phyloP scores from a whole-genome alignment of 2,113 vertebrate genomes.

The Mormyrus iriodes region DNA sequence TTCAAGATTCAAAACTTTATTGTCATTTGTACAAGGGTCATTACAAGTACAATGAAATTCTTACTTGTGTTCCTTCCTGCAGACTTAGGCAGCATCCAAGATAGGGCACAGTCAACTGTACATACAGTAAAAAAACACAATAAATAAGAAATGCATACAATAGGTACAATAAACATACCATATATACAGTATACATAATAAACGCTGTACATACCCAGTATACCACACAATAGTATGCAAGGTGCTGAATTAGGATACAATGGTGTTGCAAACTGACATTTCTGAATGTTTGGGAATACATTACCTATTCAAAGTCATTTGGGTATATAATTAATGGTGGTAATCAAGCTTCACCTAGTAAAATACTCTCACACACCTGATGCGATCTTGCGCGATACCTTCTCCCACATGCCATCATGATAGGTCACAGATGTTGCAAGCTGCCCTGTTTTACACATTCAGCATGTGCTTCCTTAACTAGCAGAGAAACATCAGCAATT shows the following conservation, averaged over 20 bases:
- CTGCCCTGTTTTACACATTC: not conserved
- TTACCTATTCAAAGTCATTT: not conserved
- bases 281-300: not conserved
- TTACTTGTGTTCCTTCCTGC: too few species aligned
- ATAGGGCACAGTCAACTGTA: not conserved
- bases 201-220: not conserved
- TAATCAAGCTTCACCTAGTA: not conserved
- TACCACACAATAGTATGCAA: not conserved
- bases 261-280: not conserved
- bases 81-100: not conserved
- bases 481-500: not conserved
- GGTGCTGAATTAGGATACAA: not conserved
- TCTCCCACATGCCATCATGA: not conserved
- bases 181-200: not conserved
- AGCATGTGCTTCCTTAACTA: not conserved
- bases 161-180: not conserved
- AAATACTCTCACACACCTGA: not conserved
- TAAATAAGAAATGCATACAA: not conserved
- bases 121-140: not conserved
- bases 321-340: not conserved
- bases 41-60: not conserved
- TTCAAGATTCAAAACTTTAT: not conserved
- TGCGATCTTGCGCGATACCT: not conserved
- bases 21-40: not conserved
- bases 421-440: not conserved